Evolutionary conservation across 1,140 invertebrate species (phyloP).

Genomic region (Elysia chlorotica): DNA sequence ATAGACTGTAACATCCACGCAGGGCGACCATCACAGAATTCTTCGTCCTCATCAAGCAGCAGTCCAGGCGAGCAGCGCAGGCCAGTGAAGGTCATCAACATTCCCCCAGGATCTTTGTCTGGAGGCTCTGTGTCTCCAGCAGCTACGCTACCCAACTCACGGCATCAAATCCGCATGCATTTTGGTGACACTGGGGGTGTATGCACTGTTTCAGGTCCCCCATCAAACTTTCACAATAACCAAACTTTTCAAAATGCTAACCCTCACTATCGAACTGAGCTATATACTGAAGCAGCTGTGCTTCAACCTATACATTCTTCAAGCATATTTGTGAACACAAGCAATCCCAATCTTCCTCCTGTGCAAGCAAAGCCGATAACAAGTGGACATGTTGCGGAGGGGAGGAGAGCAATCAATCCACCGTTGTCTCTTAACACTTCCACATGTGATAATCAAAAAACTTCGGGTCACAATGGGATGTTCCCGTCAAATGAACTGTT

Average conservation of each 20-base stretch:
- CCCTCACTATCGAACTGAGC: constrained; percentile 18
- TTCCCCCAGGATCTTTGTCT: constrained; percentile 25
- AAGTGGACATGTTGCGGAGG: too few relatives aligned
- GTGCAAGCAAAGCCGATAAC: too few relatives aligned
- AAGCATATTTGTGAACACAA: constrained; percentile 21
- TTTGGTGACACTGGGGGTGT: constrained; percentile 28
- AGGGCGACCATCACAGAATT: not conserved
- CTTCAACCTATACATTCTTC: constrained; percentile 15
- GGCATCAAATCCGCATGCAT: constrained; percentile 25
- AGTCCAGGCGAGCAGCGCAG: constrained; percentile 18
- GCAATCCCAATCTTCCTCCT: constrained; percentile 1
- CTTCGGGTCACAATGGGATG: not conserved
- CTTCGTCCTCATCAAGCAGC: not conserved
- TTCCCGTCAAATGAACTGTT: not conserved
- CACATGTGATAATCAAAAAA: not conserved
- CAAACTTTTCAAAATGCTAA: constrained; percentile 11
- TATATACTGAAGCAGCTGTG: constrained; percentile 14
- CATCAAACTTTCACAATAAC: constrained; percentile 8
- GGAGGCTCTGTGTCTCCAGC: constrained; percentile 19
- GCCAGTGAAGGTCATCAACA: constrained; percentile 28
- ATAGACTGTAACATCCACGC: constrained; percentile 1
- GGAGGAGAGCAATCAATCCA: constrained; percentile 2
- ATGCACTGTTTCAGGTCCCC: constrained; percentile 13
- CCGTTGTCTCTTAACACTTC: not conserved
- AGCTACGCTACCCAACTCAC: constrained; percentile 2